Conservation (phyloP, 2,113 vertebrate species). For the Misgurnus mizolepis region DNA sequence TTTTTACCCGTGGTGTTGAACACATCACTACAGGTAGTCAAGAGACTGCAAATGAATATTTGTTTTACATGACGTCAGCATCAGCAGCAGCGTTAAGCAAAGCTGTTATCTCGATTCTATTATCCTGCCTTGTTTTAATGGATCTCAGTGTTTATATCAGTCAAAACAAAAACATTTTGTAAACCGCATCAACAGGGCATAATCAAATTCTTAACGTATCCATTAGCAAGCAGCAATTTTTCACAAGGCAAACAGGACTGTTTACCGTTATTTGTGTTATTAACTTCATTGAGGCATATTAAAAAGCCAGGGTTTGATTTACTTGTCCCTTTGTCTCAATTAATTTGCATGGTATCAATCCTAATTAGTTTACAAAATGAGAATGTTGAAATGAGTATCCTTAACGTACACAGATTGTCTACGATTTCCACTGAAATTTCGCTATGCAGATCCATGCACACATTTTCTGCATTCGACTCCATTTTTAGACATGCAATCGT, state of each 20-base stretch:
- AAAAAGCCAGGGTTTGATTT: not conserved
- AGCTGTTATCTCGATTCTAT: not conserved
- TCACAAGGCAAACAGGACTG: not conserved
- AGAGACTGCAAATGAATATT: not conserved
- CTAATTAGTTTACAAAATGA: no score
- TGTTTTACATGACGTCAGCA: no score
- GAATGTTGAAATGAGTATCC: no score
- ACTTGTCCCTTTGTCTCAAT: not conserved
- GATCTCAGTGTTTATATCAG: not conserved
- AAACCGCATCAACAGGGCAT: not conserved
- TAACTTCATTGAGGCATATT: not conserved
- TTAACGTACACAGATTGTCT: no score
- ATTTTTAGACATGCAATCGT: no score
- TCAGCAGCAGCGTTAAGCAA: no score
- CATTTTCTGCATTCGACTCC: no score
- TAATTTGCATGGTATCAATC: no score
- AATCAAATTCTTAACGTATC: not conserved
- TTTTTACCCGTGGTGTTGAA: constrained; percentile 21
- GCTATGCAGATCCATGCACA: no score
- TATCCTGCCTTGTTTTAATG: constrained; percentile 12
- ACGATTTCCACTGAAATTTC: no score
- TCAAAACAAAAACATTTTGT: not conserved
- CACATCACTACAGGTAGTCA: not conserved
- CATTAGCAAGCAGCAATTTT: constrained; percentile 13
- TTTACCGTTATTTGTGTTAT: not conserved